Base-by-base conservation (phyloP, 2,113 vertebrate species). In the Aptenodytes patagonicus region DNA sequence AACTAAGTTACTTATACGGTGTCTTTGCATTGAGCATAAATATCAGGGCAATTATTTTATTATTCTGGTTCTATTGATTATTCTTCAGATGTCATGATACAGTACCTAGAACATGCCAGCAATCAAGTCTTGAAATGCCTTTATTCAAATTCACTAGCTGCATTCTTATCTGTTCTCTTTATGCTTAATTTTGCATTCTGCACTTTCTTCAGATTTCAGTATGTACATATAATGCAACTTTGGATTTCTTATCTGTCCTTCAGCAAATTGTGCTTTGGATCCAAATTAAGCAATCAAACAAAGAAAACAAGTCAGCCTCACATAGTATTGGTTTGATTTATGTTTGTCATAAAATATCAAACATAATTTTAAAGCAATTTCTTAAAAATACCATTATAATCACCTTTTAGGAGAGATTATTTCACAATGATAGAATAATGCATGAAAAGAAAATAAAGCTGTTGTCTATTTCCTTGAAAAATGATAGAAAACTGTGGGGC, bases 311-410 rank as follows among this genome's bases (percentile, higher is more conserved):
- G 31, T 47, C 21, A 34, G 3, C 9, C 61, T 75, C 61, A 71
- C 22, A 71, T 79, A 81, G 60, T 87, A 61, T 21, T 66, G 22
- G n/a, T 42, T 51, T 91, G 49, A 95, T 94, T 95, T 96, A 86
- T 88, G 54, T 66, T 90, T 51, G 36, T 69, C 42, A 58, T 92
- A 95, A 92, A 96, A 78, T 83, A 93, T 95, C 76, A 84, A 68
- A 87, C 86, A 82, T 54, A 69, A 93, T 93, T 93, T 95, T 90
- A 79, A 97, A 97, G 73, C 40, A 64, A 75, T 97, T 97, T 93
- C n/a, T 91, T 55, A 40, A 49, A 91, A 96, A 55, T 77, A 77
- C 44, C 40, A 54, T 95, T 83, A 60, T 60, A 64, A 73, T 94
- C 54, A 89, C 42, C 66, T 96, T 93, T 77, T 58, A 71, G 69